Conservation (phyloP, 53 echinoderm and acorn worm species). For the Crossaster papposus region DNA sequence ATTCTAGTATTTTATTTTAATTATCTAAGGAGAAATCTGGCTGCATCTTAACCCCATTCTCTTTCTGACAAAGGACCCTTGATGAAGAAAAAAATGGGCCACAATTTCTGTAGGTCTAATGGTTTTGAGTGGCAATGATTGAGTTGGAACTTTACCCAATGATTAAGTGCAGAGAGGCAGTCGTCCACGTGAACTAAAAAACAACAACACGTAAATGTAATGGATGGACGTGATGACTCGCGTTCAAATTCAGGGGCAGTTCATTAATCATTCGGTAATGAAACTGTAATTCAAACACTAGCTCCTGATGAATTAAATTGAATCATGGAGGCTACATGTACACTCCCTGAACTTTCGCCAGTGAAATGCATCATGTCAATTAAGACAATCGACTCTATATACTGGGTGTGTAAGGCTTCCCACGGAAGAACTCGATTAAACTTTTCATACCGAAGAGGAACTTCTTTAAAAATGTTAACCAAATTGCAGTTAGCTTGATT, state of each 20-base stretch:
- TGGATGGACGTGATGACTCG: neutral
- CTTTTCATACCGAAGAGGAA: neutral
- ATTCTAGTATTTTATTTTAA: neutral
- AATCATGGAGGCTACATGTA: neutral
- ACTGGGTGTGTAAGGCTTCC: neutral
- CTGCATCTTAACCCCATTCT: neutral
- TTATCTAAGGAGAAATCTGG: neutral
- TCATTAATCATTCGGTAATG: neutral
- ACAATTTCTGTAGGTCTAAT: neutral
- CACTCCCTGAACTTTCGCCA: slow-evolving; percentile 12
- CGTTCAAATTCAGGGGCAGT: neutral
- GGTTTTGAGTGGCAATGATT: neutral
- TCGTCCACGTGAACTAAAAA: neutral
- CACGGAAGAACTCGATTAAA: neutral
- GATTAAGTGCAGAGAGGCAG: neutral
- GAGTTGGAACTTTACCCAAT: neutral
- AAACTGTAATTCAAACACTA: neutral
- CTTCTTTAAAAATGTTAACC: neutral
- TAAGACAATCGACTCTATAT: neutral
- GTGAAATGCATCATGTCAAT: slow-evolving; percentile 20
- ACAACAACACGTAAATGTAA: neutral
- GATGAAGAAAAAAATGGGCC: neutral
- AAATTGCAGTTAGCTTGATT: too few relatives aligned
- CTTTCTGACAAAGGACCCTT: neutral
- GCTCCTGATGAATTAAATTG: neutral